Percentiles rank a stretch among this genome's conserved stretches.
phyloP scores from a whole-genome alignment of 1,140 invertebrate species.

The Atta texana region DNA sequence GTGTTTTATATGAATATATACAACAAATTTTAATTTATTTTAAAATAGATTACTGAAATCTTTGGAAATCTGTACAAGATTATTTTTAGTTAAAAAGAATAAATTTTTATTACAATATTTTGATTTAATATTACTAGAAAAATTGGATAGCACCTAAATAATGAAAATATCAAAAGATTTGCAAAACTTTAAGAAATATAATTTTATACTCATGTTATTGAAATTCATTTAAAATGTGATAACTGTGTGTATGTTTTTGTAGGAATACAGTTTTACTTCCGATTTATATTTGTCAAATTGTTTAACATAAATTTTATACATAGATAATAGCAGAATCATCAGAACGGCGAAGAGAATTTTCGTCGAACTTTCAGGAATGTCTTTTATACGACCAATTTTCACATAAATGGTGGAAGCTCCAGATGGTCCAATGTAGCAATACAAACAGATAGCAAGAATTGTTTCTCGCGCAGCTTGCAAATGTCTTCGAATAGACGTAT shows the following conservation, averaged over 20 bases:
- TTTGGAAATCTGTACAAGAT: neutral
- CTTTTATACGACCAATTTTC: conserved; percentile 51
- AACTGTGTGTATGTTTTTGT: neutral
- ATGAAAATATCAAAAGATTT: neutral
- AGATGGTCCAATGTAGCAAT: conserved; percentile 49
- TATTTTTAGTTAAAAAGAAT: neutral
- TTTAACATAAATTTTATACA: conserved; percentile 36
- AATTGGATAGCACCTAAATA: neutral
- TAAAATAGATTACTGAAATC: neutral
- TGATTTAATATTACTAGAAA: neutral
- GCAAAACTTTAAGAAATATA: neutral
- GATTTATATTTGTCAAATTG: conserved; percentile 47
- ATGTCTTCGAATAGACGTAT: conserved; percentile 40
- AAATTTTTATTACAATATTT: neutral
- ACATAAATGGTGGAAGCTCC: conserved; percentile 21
- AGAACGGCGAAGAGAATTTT: conserved; percentile 29
- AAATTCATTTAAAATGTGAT: neutral
- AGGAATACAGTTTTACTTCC: neutral
- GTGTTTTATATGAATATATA: neutral
- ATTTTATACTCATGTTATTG: neutral
- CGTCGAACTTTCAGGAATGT: conserved; percentile 12
- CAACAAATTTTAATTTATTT: neutral
- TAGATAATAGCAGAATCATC: neutral
- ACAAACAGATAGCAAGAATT: conserved; percentile 38
- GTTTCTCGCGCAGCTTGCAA: conserved; percentile 51